Base-by-base conservation (phyloP, 2,113 vertebrate genomes). In the Circaetus cinerascens region DNA sequence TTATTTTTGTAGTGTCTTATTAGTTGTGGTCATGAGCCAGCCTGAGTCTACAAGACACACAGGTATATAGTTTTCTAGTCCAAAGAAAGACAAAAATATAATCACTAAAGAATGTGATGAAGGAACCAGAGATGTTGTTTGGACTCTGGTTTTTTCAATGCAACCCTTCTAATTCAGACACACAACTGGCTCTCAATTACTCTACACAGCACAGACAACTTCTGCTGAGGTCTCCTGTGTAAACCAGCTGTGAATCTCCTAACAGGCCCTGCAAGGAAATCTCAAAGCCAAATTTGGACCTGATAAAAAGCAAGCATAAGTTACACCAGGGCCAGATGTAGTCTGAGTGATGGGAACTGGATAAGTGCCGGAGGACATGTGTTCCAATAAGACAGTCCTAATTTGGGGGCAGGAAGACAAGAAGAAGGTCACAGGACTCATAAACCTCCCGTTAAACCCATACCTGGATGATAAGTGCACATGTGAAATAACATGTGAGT, bases 401-500 rank as follows among this genome's bases (percentile, higher is more conserved):
- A 18, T 29, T 0, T 74, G 10, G 4, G 9, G 34, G 11, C 15
- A 36, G 32, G 21, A 64, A 81, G 32, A 48, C 17, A n/a, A 8
- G 3, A 2, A 63, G 36, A 57, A 81, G 2, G 16, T 64, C 45
- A 51, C 41, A 79, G 62, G 10, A 63, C 13, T 51, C 21, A 55
- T 32, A 53, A 68, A 57, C 14, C 22, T 80, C 30, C 19, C 19
- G 27, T 13, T 75, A 45, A 78, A 78, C 1, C 8, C 5, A 1
- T 26, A 45, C 3, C 25, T 50, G 25, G 30, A 18, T 51, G 30
- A 40, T 45, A 72, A 51, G 25, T 6, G 7, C 25, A 16, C 14
- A 36, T 1, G 0, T 36, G 20, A 59, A 45, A 53, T 11, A 34
- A 71, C 10, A 27, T n/a, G 14, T 16, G 5, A 5, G 1, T 50